phyloP scores from a whole-genome alignment of 2,113 vertebrate species.

The Euleptes europaea region DNA sequence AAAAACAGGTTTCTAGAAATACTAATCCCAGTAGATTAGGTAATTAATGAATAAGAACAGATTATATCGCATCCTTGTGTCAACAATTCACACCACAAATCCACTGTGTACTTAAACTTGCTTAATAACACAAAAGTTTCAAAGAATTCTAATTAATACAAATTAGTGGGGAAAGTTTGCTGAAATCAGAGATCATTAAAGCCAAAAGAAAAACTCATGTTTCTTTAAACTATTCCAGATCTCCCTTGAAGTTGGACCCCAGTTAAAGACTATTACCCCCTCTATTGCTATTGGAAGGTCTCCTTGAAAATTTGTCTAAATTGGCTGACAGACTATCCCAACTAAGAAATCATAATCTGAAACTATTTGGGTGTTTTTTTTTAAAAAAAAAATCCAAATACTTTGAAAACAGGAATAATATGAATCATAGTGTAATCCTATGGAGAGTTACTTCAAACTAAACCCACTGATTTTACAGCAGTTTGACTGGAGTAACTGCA shows the following conservation, averaged over 20 bases:
- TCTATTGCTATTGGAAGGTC: background rate
- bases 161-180: background rate
- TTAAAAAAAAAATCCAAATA: background rate
- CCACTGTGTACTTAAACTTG: background rate
- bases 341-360: background rate
- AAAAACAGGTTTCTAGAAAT: background rate
- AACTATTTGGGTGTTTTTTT: background rate
- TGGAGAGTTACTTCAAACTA: too few relatives aligned
- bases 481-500: too few relatives aligned
- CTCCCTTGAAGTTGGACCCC: background rate
- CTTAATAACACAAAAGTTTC: background rate
- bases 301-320: background rate
- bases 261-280: background rate
- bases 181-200: background rate
- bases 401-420: slow-evolving; percentile 19
- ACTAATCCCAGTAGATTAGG: background rate
- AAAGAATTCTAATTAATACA: background rate
- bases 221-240: background rate
- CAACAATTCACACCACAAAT: background rate
- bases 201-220: background rate
- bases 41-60: background rate
- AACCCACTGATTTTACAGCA: too few relatives aligned
- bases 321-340: background rate
- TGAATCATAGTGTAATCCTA: too few relatives aligned
- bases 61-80: background rate